Conservation (phyloP, 1,140 invertebrate genomes). For the Pseudomyrmex cubaensis region DNA sequence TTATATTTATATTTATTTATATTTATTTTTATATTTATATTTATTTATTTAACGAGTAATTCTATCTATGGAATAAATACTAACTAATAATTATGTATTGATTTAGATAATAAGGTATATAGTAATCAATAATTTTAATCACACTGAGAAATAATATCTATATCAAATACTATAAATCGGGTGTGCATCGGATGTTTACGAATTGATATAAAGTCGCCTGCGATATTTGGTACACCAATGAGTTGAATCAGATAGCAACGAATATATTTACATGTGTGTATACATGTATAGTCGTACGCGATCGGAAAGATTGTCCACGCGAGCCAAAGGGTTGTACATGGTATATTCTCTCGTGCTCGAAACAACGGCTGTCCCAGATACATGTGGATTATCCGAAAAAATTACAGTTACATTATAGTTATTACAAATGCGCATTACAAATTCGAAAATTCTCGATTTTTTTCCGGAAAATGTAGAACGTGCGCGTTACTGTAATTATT, state of each 20-base stretch:
- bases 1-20: too few relatives aligned
- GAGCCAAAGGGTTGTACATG: neutral
- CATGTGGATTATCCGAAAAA: neutral
- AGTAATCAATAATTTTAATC: too few relatives aligned
- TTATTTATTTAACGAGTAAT: too few relatives aligned
- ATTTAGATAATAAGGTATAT: too few relatives aligned
- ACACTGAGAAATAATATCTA: too few relatives aligned
- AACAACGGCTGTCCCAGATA: neutral
- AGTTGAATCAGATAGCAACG: constrained; percentile 26
- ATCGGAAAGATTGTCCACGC: neutral
- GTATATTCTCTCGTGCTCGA: neutral
- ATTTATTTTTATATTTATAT: too few relatives aligned
- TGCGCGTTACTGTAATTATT: neutral
- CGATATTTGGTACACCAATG: neutral
- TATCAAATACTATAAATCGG: too few relatives aligned
- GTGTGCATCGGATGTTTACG: neutral
- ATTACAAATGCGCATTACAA: neutral
- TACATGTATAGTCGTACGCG: too few relatives aligned
- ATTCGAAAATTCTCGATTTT: neutral
- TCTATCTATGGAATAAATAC: too few relatives aligned
- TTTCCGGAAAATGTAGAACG: neutral
- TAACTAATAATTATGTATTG: too few relatives aligned
- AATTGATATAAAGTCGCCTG: neutral
- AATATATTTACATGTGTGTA: neutral
- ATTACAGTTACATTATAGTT: constrained; percentile 15